These are phyloP conservation scores for Luidia sarsii DNA, from an alignment of 53 echinoderm and acorn worm genomes.

Conservation along the genomic window DNA sequence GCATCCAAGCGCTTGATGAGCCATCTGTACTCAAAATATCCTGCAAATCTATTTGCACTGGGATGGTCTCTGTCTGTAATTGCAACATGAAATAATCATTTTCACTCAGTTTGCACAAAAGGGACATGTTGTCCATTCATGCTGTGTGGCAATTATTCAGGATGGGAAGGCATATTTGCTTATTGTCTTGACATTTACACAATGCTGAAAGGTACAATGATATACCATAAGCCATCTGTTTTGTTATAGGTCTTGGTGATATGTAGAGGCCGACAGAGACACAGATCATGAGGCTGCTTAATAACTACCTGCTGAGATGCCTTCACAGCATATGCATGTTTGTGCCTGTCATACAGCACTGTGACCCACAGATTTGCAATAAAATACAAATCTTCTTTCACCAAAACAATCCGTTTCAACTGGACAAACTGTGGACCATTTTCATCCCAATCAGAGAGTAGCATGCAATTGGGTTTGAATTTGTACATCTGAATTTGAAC, in stretches of 20 bases:
- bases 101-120: too few species aligned
- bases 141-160: too few species aligned
- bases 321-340: slow-evolving; percentile 11
- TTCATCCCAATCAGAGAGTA: slow-evolving; percentile 48
- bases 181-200: too few species aligned
- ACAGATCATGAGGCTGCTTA: neutral
- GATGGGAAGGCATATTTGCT: too few species aligned
- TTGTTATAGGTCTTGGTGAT: neutral
- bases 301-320: neutral
- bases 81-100: too few species aligned
- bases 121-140: too few species aligned
- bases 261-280: neutral
- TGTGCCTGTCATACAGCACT: slow-evolving; percentile 17
- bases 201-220: too few species aligned
- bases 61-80: too few species aligned
- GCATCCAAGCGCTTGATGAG: too few species aligned
- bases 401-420: neutral
- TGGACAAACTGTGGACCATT: neutral
- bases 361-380: slow-evolving; percentile 19
- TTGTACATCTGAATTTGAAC: slow-evolving; percentile 28
- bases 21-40: too few species aligned
- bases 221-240: slow-evolving; percentile 15
- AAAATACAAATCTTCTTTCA: neutral
- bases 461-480: slow-evolving; percentile 26
- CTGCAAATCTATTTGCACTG: too few species aligned